Evolutionary conservation across 2,888 invertebrate species (phyloP), one percentile per base, ranked within the genome.

Genomic region (Andrena bicolor): DNA sequence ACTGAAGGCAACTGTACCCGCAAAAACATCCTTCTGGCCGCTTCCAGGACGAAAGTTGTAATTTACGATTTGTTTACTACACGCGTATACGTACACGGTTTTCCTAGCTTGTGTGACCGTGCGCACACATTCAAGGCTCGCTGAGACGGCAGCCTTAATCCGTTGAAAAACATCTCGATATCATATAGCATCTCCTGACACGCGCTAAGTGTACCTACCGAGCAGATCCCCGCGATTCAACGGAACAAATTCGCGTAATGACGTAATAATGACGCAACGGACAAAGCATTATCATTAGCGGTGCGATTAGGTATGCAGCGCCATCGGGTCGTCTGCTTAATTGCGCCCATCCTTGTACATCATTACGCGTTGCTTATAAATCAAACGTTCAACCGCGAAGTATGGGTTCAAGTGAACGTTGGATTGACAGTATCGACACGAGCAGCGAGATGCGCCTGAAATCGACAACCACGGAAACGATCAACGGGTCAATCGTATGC

Each of bases 331-430:
- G 66, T 58, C 28, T n/a, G 71, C 53, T 82, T 76, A 76, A 66
- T 76, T 77, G 20, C 41, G 61, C 23, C 76, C 84, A 83, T 80
- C 73, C 60, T 80, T 61, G 23, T 68, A 26, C 79, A 63, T 77
- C 64, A 72, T 83, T 68, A 64, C 28, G 60, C 61, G 41, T 76
- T 48, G 49, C 26, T 72, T 77, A 82, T 82, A 86, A 87, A 83
- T 80, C 79, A 76, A 78, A 75, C 61, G 76, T 26, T 53, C 72
- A 13, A 49, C 80, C 71, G 63, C 63, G 48, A 61, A 51, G 58
- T 61, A 30, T 23, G 1, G 16, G 32, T 28, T 49, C 8, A 10
- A 58, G 49, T n/a, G 41, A 32, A 64, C 26, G 1, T 23, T 6
- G 20, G 41, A 41, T 41, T 5, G 41, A 16, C 41, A 41, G 41